Evolutionary conservation across 2,113 vertebrate genomes (phyloP).

Genomic region (Cebidichthys violaceus): DNA sequence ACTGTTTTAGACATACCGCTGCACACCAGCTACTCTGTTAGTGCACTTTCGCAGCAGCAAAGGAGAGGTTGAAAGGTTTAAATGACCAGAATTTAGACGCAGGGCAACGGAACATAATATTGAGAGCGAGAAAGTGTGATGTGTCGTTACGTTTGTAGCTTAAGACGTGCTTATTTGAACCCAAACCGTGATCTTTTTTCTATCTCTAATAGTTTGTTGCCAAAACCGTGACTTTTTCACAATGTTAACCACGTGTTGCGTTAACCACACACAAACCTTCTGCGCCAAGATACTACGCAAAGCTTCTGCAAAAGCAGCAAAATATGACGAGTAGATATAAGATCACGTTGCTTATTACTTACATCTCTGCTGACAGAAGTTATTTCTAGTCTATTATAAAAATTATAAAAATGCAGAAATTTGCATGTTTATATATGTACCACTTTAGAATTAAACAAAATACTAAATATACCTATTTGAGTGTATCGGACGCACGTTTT

Average conservation of each 20-base stretch:
- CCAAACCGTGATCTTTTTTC: not conserved
- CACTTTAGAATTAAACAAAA: not conserved
- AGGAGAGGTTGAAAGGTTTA: slow-evolving; percentile 13
- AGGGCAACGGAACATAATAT: too few relatives aligned
- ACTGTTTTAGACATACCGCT: slow-evolving; percentile 31
- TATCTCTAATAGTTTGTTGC: not conserved
- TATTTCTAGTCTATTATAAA: not conserved
- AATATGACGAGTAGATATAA: not conserved
- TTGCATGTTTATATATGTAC: too few relatives aligned
- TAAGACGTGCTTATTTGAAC: too few relatives aligned
- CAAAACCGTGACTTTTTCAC: too few relatives aligned
- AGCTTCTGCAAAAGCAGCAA: not conserved
- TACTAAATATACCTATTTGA: not conserved
- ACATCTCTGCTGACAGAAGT: not conserved
- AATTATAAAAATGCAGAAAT: too few relatives aligned
- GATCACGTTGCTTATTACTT: not conserved
- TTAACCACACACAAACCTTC: not conserved
- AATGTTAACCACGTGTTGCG: not conserved
- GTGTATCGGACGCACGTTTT: not conserved
- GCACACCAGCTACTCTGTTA: slow-evolving; percentile 39
- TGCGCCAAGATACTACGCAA: not conserved
- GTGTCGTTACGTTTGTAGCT: not conserved
- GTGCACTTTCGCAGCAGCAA: slow-evolving; percentile 25
- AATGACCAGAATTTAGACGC: not conserved
- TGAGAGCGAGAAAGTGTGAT: too few relatives aligned